Percentiles rank a stretch among this genome's conserved stretches.
Conservation (phyloP, 2,888 invertebrate genomes). For the Macrosiphum euphorbiae region DNA sequence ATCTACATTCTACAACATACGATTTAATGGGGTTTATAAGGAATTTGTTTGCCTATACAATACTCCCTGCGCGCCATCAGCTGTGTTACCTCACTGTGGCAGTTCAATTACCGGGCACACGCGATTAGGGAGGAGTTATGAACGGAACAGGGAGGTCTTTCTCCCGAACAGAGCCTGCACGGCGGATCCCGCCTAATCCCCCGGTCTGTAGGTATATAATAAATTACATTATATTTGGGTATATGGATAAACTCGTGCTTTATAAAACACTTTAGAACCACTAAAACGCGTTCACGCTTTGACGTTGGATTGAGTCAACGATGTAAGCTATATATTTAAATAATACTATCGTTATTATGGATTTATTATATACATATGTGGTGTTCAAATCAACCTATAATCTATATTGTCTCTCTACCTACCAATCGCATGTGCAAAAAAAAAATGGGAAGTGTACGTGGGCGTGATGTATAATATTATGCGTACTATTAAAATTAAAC, state of each 20-base stretch:
- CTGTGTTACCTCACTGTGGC: neutral
- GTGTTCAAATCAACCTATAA: neutral
- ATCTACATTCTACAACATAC: neutral
- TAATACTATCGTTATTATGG: neutral
- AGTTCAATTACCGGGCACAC: slow-evolving; percentile 20
- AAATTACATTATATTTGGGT: neutral
- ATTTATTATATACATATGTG: neutral
- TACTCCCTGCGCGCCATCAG: neutral
- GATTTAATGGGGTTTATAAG: neutral
- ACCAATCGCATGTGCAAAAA: neutral
- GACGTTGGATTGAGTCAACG: neutral
- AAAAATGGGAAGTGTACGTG: neutral
- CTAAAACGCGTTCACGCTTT: neutral
- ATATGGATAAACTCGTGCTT: neutral
- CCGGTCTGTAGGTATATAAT: neutral
- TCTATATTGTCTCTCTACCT: neutral
- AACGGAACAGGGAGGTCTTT: slow-evolving; percentile 1
- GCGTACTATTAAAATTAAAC: neutral
- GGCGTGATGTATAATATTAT: neutral
- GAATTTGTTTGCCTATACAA: neutral
- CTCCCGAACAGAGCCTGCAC: neutral
- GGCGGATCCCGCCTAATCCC: neutral
- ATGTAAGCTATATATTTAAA: neutral
- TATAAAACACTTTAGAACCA: neutral
- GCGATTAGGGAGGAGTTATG: slow-evolving; percentile 5